phyloP scores from a whole-genome alignment of 2,113 vertebrate genomes.

The Rhea pennata region DNA sequence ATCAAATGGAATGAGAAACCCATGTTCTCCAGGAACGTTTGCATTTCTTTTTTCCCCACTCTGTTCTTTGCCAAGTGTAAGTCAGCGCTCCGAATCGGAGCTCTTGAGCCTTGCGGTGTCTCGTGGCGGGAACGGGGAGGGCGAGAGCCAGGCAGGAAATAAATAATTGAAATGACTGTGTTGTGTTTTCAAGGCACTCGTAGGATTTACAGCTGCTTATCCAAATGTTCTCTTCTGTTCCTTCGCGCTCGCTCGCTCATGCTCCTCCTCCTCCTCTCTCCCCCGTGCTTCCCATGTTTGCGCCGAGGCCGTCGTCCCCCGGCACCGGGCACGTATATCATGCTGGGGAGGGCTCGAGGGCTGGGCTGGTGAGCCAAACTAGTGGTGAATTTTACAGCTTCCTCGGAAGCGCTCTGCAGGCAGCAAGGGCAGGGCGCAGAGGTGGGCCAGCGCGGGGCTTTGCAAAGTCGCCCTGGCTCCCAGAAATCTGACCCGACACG shows the following conservation, averaged over 20 bases:
- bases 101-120: not conserved
- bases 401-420: not conserved
- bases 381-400: slow-evolving; percentile 33
- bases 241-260: accelerated
- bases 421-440: accelerated
- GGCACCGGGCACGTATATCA: not conserved
- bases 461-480: not conserved
- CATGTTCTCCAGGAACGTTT: slow-evolving; percentile 47
- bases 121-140: not conserved
- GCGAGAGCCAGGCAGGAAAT: slow-evolving; percentile 36
- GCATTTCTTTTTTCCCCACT: not conserved
- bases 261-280: not conserved
- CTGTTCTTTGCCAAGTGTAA: slow-evolving; percentile 39
- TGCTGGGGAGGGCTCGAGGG: not conserved
- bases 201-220: slow-evolving; percentile 32
- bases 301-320: not conserved
- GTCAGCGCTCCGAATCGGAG: not conserved
- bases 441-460: not conserved
- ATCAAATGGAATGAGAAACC: slow-evolving; percentile 35
- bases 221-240: not conserved
- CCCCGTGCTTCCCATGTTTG: accelerated
- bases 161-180: not conserved
- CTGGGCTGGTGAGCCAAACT: accelerated
- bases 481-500: not conserved
- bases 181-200: not conserved